Percentiles rank a stretch among this genome's conserved stretches.
phyloP scores from a whole-genome alignment of 2,888 invertebrate species.

The Omphaloscelis lunosa region DNA sequence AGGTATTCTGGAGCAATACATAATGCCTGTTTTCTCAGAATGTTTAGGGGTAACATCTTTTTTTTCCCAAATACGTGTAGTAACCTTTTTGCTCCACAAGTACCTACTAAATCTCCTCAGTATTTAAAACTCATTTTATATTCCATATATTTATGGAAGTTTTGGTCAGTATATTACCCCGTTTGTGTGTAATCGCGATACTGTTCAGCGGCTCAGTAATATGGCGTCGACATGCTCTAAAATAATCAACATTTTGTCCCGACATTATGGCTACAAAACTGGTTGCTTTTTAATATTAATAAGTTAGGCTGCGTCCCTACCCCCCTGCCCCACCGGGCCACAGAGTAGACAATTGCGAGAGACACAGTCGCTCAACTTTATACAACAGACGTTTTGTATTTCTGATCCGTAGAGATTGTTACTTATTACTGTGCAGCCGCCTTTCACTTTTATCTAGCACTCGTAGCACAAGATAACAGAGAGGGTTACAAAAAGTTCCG shows the following conservation, averaged over 20 bases:
- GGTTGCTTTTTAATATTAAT: slow-evolving; percentile 54
- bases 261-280: slow-evolving; percentile 35
- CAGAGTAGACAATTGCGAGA: neutral
- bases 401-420: neutral
- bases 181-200: slow-evolving; percentile 13
- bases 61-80: neutral
- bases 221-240: slow-evolving; percentile 40
- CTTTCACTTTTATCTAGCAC: neutral
- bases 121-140: slow-evolving; percentile 16
- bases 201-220: slow-evolving; percentile 28
- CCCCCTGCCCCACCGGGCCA: neutral
- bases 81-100: neutral
- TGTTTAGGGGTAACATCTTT: neutral
- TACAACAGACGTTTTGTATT: neutral
- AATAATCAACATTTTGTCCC: slow-evolving; percentile 50
- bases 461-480: neutral
- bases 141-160: slow-evolving; percentile 24
- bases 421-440: neutral
- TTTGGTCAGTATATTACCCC: slow-evolving; percentile 33
- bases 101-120: neutral
- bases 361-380: slow-evolving; percentile 15
- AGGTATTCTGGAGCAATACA: neutral
- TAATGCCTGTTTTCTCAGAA: too few species aligned
- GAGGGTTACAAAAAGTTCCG: neutral
- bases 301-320: slow-evolving; percentile 32